phyloP scores from a whole-genome alignment of 2,888 invertebrate species.

The Blastobasis adustella region DNA sequence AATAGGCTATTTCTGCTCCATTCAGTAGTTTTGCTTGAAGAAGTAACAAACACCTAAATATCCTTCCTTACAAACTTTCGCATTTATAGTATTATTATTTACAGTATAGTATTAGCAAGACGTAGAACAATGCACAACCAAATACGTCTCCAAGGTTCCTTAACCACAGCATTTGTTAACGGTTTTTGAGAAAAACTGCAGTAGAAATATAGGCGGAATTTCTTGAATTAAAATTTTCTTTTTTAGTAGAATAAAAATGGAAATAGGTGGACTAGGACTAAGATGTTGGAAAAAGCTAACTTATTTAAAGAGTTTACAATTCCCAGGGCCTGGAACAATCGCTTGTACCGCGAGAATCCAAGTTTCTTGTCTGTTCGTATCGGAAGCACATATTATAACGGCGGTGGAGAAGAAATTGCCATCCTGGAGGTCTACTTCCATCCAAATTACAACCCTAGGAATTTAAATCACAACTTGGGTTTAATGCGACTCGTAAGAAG shows the following conservation, averaged over 20 bases:
- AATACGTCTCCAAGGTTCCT: not conserved
- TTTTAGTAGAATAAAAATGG: no score
- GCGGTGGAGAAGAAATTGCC: conserved; percentile 42
- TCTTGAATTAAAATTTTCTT: no score
- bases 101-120: not conserved
- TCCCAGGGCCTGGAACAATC: conserved; percentile 53
- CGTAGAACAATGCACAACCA: not conserved
- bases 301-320: not conserved
- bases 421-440: conserved; percentile 52
- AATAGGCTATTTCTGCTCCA: no score
- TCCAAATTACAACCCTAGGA: conserved; percentile 44
- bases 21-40: no score
- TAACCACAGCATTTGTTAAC: not conserved
- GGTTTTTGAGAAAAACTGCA: not conserved
- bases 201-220: not conserved
- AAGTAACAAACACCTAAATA: no score
- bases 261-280: not conserved
- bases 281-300: no score
- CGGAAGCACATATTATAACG: conserved; percentile 43
- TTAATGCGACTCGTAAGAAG: conserved; percentile 35
- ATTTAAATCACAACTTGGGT: conserved; percentile 43
- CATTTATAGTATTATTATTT: not conserved
- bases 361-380: conserved; percentile 47
- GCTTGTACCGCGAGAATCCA: conserved; percentile 57
- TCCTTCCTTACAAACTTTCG: not conserved